Base-by-base conservation (phyloP, 23 tunicate genomes). In the Ciona savignyi region DNA sequence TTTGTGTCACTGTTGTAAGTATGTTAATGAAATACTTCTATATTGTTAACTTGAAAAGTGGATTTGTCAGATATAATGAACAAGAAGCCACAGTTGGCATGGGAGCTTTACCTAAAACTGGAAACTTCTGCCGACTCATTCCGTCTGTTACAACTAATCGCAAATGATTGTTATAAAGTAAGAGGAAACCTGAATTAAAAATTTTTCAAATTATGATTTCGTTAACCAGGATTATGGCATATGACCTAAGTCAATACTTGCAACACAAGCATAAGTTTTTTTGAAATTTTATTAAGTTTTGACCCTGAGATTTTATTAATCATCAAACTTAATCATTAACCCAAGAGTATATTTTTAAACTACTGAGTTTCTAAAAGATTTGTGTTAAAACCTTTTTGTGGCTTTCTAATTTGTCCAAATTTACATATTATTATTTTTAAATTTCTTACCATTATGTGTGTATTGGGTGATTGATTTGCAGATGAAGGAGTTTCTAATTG, bases 1-100 rank as follows among this genome's bases (percentile, higher is more conserved):
- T 94, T 68, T 93, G 51, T 80, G 95, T 0, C 77, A 81, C 76
- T 93, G 98, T 74, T 87, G 93, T 83, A 82, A 82, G 96, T 89
- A 0, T 2, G 23, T 27, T 27, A 3, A 28, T 27, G 3, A 35
- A 28, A 24, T 15, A 66, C 30, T 1, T 19, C 70, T 63, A 21
- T 6, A 4, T 11, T 63, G n/a, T 29, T 63, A 6, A 23, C 9
- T 6, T 11, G 3, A 25, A 68, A 68, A 4, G 3, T 71, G 35
- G 3, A 34, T 22, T 30, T 4, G 26, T 27, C 31, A 89, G 96
- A 82, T 49, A 93, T 93, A 64, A 80, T 62, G 88, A 93, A 93
- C 78, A 83, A 83, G 65, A 78, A 75, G 65, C 86, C 98, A 2
- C 71, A 83, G 9, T 81, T 56, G 63, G 98, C 98, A 2, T 93